Percentiles rank a stretch among this genome's conserved stretches.
phyloP scores from a whole-genome alignment of 1,140 invertebrate genomes.

The Lordiphosa clarofinis region DNA sequence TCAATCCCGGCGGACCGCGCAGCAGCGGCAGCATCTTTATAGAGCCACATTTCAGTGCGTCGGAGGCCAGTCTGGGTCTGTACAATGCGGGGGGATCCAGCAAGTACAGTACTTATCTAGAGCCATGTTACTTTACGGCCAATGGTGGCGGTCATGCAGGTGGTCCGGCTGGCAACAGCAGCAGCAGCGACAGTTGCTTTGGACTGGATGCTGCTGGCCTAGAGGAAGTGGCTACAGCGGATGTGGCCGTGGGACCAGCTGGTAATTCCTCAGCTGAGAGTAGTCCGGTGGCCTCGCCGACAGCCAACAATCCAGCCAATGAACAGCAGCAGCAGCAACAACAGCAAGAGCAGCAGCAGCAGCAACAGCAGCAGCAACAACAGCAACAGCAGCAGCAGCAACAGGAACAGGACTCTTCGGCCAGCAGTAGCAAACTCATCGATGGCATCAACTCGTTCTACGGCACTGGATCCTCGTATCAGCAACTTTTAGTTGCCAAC shows the following conservation, averaged over 20 bases:
- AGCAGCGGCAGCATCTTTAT: slow-evolving; percentile 45
- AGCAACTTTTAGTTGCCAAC: slow-evolving; percentile 77
- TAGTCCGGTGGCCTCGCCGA: slow-evolving; percentile 48
- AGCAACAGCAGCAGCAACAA: slow-evolving; percentile 10
- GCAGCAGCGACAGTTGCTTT: slow-evolving; percentile 36
- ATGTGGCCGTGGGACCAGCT: neutral
- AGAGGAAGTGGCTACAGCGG: slow-evolving; percentile 10
- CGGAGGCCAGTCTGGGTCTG: slow-evolving; percentile 37
- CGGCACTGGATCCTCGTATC: slow-evolving; percentile 63
- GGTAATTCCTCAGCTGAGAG: slow-evolving; percentile 38
- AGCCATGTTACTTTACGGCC: slow-evolving; percentile 58
- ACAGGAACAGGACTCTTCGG: slow-evolving; percentile 25
- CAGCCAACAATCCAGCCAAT: neutral
- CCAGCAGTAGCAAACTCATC: slow-evolving; percentile 64
- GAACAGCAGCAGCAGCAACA: slow-evolving; percentile 14
- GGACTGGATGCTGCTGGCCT: slow-evolving; percentile 8
- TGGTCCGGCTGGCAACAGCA: slow-evolving; percentile 19
- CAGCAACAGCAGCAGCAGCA: slow-evolving; percentile 12
- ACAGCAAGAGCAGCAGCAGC: slow-evolving; percentile 18
- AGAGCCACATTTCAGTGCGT: slow-evolving; percentile 55
- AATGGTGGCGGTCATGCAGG: slow-evolving; percentile 21
- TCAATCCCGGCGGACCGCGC: slow-evolving; percentile 28
- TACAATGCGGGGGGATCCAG: slow-evolving; percentile 27
- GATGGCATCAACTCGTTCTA: slow-evolving; percentile 79
- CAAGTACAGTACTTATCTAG: slow-evolving; percentile 67